phyloP scores from a whole-genome alignment of 64 coral and sea anemone species.

The Porites lutea region DNA sequence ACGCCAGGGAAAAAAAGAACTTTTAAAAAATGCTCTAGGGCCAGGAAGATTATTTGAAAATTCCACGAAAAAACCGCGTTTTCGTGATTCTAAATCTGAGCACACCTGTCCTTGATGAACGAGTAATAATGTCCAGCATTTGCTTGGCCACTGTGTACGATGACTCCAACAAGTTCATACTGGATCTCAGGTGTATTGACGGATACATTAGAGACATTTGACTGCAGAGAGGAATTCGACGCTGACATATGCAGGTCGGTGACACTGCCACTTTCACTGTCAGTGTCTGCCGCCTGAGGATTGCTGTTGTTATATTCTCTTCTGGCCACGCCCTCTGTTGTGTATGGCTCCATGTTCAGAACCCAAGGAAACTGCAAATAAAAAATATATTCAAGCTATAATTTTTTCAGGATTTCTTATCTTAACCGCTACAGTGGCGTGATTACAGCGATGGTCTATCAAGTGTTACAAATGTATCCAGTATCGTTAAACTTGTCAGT shows the following conservation, averaged over 20 bases:
- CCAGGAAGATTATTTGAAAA: too few species aligned
- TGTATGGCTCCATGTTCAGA: conserved; percentile 96
- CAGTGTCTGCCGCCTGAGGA: conserved; percentile 36
- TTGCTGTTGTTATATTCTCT: conserved; percentile 48
- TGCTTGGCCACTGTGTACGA: conserved; percentile 93
- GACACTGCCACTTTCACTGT: conserved; percentile 77
- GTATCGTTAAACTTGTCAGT: too few species aligned
- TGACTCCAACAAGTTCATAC: conserved; percentile 85
- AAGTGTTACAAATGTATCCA: too few species aligned
- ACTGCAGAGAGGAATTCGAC: conserved; percentile 73
- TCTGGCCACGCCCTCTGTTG: conserved; percentile 80
- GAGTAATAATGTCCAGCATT: conserved; percentile 95
- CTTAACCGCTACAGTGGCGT: too few species aligned
- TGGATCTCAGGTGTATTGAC: conserved; percentile 66
- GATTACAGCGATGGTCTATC: too few species aligned
- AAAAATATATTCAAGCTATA: background rate
- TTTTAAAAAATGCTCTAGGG: too few species aligned
- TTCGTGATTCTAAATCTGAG: background rate
- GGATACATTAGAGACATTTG: conserved; percentile 37
- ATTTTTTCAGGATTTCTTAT: too few species aligned
- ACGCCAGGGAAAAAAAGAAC: too few species aligned
- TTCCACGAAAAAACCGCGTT: too few species aligned
- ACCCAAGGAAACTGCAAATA: conserved; percentile 87
- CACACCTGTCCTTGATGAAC: conserved; percentile 89
- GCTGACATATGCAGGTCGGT: conserved; percentile 70